phyloP scores from a whole-genome alignment of 2,888 invertebrate genomes.

The Philonicus albiceps region DNA sequence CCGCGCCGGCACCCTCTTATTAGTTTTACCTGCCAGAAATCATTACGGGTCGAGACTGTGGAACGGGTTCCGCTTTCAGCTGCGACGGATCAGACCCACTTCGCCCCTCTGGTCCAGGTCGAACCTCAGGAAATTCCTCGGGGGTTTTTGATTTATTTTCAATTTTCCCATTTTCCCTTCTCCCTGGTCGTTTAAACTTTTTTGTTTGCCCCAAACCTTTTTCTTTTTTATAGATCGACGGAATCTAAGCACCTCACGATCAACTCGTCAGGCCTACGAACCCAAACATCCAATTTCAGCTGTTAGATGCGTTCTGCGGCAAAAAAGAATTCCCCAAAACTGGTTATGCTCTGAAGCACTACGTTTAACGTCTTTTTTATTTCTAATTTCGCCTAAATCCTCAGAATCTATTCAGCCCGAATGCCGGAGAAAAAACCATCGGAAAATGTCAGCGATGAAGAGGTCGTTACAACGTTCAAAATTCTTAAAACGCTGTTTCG shows the following conservation, averaged over 20 bases:
- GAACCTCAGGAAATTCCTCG: conserved; percentile 10
- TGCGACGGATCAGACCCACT: neutral
- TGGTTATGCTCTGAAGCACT: neutral
- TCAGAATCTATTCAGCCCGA: neutral
- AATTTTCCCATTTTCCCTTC: conserved; percentile 4
- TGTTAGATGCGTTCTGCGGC: neutral
- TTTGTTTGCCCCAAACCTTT: neutral
- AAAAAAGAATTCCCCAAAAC: neutral
- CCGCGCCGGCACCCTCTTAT: neutral
- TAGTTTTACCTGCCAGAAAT: conserved; percentile 27
- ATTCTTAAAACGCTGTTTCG: neutral
- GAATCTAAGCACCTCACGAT: conserved; percentile 20
- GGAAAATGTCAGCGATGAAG: conserved; percentile 15
- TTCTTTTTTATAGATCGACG: neutral
- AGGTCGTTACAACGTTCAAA: conserved; percentile 1
- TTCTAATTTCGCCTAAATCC: neutral
- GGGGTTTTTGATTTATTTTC: conserved; percentile 18
- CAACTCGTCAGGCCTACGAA: conserved; percentile 8
- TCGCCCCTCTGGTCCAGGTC: neutral
- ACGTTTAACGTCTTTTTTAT: neutral
- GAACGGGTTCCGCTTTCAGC: conserved; percentile 2
- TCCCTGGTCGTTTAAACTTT: neutral
- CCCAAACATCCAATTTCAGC: conserved; percentile 29
- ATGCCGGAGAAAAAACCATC: neutral
- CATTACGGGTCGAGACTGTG: neutral